Evolutionary conservation across 1,140 invertebrate species (phyloP).

Genomic region (Samia ricini): DNA sequence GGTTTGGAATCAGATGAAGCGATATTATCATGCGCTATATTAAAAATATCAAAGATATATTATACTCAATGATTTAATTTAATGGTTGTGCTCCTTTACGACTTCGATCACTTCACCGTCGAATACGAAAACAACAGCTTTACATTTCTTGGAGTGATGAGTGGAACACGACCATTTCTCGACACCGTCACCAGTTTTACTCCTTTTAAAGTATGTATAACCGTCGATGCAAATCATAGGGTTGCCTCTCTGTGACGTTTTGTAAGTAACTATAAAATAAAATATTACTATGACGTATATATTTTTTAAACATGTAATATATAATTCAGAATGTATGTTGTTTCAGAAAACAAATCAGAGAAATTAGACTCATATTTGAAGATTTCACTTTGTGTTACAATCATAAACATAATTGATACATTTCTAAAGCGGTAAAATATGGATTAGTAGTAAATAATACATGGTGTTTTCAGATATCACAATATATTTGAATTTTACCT

Average conservation of each 20-base stretch:
- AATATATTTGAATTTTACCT: no score
- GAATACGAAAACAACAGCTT: background rate
- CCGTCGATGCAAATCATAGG: background rate
- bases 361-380: no score
- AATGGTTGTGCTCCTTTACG: background rate
- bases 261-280: background rate
- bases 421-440: no score
- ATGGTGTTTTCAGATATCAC: no score
- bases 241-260: background rate
- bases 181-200: background rate
- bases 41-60: background rate
- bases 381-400: no score
- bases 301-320: no score
- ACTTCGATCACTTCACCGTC: background rate
- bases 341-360: no score
- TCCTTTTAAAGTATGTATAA: background rate
- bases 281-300: background rate
- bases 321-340: no score
- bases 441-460: no score
- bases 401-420: no score
- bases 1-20: no score
- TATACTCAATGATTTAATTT: background rate
- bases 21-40: no score
- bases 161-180: conserved; percentile 5
- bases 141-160: background rate